A percentile compares a stretch with the other conserved stretches of the same genome.
Conservation (phyloP, 2,888 invertebrate genomes). For the Caradrina clavipalpis region DNA sequence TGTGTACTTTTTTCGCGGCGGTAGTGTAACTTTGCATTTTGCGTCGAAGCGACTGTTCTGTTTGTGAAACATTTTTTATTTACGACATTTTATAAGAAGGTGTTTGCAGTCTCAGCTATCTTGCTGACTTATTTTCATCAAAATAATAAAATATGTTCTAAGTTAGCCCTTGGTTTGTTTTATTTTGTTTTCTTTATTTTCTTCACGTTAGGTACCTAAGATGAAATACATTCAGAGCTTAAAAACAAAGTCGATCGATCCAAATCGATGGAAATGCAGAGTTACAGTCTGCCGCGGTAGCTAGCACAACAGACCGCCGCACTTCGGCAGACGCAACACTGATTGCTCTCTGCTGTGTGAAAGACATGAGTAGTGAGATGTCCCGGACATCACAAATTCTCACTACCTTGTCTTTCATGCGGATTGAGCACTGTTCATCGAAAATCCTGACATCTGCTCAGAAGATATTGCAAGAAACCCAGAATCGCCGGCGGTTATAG, state of each 20-base stretch:
- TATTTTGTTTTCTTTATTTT: constrained; percentile 6
- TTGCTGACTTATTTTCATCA: background rate
- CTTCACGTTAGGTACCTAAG: constrained; percentile 12
- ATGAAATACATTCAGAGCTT: constrained; percentile 40
- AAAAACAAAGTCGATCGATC: background rate
- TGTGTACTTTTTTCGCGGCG: constrained; percentile 50
- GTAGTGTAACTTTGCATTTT: constrained; percentile 63
- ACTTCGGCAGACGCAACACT: constrained; percentile 41
- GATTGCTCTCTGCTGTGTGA: constrained; percentile 93
- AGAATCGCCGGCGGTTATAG: constrained; percentile 17
- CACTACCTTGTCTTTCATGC: constrained; percentile 99
- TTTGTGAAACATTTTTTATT: constrained; percentile 29
- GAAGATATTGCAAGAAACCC: constrained; percentile 58
- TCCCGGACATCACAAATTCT: constrained; percentile 92
- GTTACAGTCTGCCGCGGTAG: constrained; percentile 50
- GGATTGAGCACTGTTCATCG: constrained; percentile 88
- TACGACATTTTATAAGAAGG: constrained; percentile 4
- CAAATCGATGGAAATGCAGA: constrained; percentile 40
- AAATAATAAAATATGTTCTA: constrained; percentile 22
- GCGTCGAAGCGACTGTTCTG: constrained; percentile 47
- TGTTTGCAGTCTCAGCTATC: constrained; percentile 35
- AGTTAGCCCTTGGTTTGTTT: constrained; percentile 5
- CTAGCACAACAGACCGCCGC: constrained; percentile 28
- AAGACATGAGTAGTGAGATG: constrained; percentile 99
- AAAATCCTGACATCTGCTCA: constrained; percentile 34